phyloP scores from a whole-genome alignment of 1,140 invertebrate genomes.

The Phenacoccus solenopsis region DNA sequence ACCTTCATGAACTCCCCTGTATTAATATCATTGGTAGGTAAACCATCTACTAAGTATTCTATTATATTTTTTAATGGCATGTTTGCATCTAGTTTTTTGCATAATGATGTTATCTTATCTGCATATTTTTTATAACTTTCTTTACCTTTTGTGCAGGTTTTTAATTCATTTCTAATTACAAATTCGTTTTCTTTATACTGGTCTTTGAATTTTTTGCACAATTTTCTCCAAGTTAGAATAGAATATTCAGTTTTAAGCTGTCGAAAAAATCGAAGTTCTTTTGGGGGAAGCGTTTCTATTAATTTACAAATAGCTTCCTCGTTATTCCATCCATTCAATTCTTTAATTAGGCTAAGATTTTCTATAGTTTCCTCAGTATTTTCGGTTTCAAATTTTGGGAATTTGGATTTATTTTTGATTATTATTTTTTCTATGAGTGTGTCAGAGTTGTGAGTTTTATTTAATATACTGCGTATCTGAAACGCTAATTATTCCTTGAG shows the following conservation, averaged over 20 bases:
- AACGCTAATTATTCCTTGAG: no score
- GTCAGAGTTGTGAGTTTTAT: no score
- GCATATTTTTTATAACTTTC: not conserved
- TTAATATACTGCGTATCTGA: no score
- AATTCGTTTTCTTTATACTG: not conserved
- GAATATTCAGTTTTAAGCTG: not conserved
- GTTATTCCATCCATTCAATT: not conserved
- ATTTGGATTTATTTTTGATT: not conserved
- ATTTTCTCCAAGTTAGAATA: not conserved
- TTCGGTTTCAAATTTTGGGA: not conserved
- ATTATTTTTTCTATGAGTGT: no score
- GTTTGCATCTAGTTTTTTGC: not conserved
- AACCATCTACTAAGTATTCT: not conserved
- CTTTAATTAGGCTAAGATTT: not conserved
- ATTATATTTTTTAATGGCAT: not conserved
- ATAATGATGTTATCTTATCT: not conserved
- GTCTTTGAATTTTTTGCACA: not conserved
- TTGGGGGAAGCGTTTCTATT: not conserved
- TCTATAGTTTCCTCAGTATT: not conserved
- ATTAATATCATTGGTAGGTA: not conserved
- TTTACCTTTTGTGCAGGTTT: no score
- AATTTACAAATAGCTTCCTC: not conserved
- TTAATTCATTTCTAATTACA: no score
- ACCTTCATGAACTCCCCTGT: not conserved
- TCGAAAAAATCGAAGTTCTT: not conserved